These are phyloP conservation scores for Anodontia alba DNA, from an alignment of 2,888 invertebrate species.

Conservation along the genomic window DNA sequence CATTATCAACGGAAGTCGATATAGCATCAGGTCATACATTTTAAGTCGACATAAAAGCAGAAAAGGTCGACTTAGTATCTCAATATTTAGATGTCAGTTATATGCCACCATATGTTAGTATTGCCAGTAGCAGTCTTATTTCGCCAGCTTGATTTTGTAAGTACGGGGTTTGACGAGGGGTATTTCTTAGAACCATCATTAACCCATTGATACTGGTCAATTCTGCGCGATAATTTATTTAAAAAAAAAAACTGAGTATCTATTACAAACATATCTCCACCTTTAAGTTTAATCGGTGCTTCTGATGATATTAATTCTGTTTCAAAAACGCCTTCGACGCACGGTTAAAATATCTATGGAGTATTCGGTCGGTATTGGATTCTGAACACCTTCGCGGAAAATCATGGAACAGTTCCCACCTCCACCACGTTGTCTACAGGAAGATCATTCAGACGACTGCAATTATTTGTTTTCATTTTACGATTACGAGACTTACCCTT, in stretches of 20 bases:
- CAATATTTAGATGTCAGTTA: too few relatives aligned
- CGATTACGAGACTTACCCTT: neutral
- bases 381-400: neutral
- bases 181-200: neutral
- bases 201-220: neutral
- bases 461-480: neutral
- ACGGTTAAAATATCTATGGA: neutral
- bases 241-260: neutral
- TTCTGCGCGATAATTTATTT: neutral
- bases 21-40: too few relatives aligned
- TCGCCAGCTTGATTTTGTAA: neutral
- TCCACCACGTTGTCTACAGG: neutral
- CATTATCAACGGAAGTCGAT: too few relatives aligned
- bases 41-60: too few relatives aligned
- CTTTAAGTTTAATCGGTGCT: neutral
- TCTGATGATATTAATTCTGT: neutral
- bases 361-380: neutral
- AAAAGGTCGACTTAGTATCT: too few relatives aligned
- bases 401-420: neutral
- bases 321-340: neutral
- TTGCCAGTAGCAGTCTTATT: neutral
- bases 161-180: neutral
- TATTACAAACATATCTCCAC: constrained; percentile 4
- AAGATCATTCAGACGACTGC: neutral
- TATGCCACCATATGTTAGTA: too few relatives aligned